phyloP scores from a whole-genome alignment of 2,113 vertebrate species.

The Xenopus borealis region DNA sequence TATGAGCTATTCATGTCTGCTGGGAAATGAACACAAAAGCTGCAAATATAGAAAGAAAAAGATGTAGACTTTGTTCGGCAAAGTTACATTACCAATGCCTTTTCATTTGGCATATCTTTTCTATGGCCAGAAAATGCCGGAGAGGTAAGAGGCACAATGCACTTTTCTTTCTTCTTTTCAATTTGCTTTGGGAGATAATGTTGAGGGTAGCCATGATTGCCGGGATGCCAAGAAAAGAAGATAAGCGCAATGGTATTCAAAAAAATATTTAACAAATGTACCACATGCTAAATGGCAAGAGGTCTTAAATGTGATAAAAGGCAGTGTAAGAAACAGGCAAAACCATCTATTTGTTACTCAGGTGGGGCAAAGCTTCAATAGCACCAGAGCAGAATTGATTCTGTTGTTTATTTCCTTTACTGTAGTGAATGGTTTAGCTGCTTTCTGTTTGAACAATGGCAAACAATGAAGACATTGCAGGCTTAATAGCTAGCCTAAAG shows the following conservation, averaged over 20 bases:
- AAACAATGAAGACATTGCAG: background rate
- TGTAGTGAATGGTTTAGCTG: too few species aligned
- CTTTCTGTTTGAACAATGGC: too few species aligned
- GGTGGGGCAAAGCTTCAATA: too few species aligned
- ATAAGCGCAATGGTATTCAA: background rate
- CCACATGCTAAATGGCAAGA: background rate
- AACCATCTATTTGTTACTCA: too few species aligned
- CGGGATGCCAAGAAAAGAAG: background rate
- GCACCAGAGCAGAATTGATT: too few species aligned
- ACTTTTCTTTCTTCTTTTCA: background rate
- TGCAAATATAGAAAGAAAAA: conserved; percentile 61
- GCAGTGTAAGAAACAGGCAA: background rate
- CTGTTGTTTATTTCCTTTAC: too few species aligned
- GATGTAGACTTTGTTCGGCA: conserved; percentile 22
- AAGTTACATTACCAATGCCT: conserved; percentile 61
- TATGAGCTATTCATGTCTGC: conserved; percentile 76
- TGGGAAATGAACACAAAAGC: conserved; percentile 77
- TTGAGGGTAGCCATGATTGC: background rate
- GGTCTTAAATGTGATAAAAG: background rate
- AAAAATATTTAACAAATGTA: background rate
- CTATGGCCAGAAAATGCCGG: conserved; percentile 49
- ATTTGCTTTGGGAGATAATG: background rate
- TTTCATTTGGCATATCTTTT: conserved; percentile 1
- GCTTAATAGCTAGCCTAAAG: background rate
- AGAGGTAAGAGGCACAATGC: conserved; percentile 57